Conservation (phyloP, 2,113 vertebrate species). For the Callionymus lyra region DNA sequence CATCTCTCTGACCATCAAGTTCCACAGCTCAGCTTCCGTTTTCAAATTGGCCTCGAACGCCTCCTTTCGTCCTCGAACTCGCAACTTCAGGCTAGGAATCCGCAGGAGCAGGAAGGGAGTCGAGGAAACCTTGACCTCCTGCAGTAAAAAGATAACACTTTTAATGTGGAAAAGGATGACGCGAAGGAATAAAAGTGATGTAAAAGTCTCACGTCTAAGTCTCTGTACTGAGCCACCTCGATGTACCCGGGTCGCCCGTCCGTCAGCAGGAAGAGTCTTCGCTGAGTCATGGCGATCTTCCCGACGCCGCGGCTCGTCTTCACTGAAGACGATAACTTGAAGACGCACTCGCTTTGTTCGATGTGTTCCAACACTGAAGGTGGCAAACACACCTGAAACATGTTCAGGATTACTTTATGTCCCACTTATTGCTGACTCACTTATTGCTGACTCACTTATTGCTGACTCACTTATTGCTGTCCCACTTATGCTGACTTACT, state of each 20-base stretch:
- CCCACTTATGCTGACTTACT: no score
- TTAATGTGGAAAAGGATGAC: no score
- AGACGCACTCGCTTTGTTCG: slow-evolving; percentile 83
- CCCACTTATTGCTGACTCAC: no score
- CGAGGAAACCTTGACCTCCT: slow-evolving; percentile 86
- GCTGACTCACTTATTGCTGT: no score
- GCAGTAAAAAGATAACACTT: neutral
- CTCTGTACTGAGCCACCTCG: slow-evolving; percentile 83
- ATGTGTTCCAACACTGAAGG: slow-evolving; percentile 69
- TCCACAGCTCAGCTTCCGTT: slow-evolving; percentile 88
- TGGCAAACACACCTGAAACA: slow-evolving; percentile 70
- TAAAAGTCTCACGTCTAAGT: slow-evolving; percentile 74
- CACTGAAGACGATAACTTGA: slow-evolving; percentile 87
- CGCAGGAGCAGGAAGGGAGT: slow-evolving; percentile 76
- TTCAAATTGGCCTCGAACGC: slow-evolving; percentile 91
- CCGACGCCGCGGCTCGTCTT: slow-evolving; percentile 88
- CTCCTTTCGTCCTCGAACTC: slow-evolving; percentile 72
- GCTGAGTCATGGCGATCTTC: slow-evolving; percentile 94
- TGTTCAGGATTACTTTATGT: neutral
- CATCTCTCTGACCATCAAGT: slow-evolving; percentile 96
- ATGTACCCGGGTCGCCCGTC: slow-evolving; percentile 80
- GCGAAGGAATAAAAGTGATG: no score
- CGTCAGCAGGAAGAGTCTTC: slow-evolving; percentile 82
- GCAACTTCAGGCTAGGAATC: slow-evolving; percentile 84
- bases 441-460: no score